phyloP scores from a whole-genome alignment of 2,797 vertebrate species.

The Morus bassanus region DNA sequence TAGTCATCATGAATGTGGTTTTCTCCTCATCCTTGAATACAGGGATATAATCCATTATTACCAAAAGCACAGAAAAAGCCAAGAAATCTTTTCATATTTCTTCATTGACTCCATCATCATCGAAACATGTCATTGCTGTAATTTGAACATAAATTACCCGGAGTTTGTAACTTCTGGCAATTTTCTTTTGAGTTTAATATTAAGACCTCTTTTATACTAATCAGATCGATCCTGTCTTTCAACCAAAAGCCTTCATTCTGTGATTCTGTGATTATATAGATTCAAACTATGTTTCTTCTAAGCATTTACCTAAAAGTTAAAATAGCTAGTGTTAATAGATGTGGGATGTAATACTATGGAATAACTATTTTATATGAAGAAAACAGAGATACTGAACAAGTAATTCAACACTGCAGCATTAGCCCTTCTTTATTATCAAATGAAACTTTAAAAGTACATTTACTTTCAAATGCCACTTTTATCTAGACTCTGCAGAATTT shows the following conservation, averaged over 20 bases:
- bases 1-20: neutral
- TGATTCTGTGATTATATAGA: neutral
- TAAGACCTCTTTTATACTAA: neutral
- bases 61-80: neutral
- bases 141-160: neutral
- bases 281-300: neutral
- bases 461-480: neutral
- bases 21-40: neutral
- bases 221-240: neutral
- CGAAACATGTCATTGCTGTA: neutral
- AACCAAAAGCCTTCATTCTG: neutral
- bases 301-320: neutral
- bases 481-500: slow-evolving; percentile 21
- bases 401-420: neutral
- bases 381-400: neutral
- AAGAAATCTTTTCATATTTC: neutral
- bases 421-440: neutral
- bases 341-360: neutral
- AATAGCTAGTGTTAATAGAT: neutral
- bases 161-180: neutral
- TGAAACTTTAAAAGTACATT: neutral
- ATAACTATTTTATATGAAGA: neutral
- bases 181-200: neutral
- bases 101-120: neutral
- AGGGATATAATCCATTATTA: neutral